Conservation (phyloP, 2,113 vertebrate species). For the Muscicapa adusta region DNA sequence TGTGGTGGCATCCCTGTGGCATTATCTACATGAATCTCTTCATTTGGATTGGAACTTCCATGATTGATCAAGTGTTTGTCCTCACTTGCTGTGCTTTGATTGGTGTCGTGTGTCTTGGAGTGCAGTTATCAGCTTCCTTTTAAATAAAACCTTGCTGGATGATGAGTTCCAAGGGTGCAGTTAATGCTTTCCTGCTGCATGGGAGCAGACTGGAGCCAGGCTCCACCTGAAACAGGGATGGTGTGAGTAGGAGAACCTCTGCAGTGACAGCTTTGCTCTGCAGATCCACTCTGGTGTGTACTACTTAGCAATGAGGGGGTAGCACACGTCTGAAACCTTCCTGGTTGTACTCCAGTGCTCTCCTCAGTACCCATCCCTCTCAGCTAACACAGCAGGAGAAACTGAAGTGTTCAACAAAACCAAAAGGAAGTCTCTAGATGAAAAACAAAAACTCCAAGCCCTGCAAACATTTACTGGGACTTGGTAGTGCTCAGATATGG, state of each 20-base stretch:
- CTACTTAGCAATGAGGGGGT: background rate
- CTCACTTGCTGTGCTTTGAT: background rate
- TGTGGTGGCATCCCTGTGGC: background rate
- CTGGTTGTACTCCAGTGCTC: background rate
- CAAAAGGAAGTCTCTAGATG: background rate
- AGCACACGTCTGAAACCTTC: background rate
- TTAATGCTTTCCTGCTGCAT: background rate
- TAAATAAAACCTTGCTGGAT: background rate
- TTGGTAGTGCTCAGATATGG: background rate
- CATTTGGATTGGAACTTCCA: background rate
- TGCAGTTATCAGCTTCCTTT: background rate
- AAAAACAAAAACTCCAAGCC: background rate
- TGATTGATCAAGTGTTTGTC: background rate
- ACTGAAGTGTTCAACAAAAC: background rate
- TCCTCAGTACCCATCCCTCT: background rate
- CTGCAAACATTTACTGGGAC: background rate
- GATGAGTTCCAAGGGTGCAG: background rate
- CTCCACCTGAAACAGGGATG: background rate
- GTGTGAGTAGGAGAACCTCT: background rate
- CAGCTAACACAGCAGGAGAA: background rate
- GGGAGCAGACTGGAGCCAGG: background rate
- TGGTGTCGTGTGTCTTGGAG: background rate
- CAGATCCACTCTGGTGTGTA: background rate
- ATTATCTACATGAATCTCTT: background rate
- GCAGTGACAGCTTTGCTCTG: background rate